Evolutionary conservation across 2,888 invertebrate species (phyloP).

Genomic region (Rhogogaster chlorosoma): DNA sequence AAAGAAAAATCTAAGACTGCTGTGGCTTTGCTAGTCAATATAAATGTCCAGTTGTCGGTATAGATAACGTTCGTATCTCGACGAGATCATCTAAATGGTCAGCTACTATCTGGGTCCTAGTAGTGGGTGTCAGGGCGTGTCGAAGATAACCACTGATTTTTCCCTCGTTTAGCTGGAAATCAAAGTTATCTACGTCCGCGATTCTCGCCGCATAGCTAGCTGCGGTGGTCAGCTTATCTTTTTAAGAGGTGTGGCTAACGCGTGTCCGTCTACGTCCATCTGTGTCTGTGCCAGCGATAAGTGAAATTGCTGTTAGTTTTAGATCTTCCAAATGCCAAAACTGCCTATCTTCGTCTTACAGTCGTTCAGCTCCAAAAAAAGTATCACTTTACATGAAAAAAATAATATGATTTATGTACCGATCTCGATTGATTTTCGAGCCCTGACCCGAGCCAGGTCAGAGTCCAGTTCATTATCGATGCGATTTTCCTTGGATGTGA

Average conservation of each 20-base stretch:
- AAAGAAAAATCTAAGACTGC: neutral
- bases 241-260: constrained; percentile 46
- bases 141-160: constrained; percentile 63
- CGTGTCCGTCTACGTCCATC: constrained; percentile 33
- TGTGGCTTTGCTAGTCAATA: neutral
- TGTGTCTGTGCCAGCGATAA: neutral
- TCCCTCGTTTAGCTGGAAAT: constrained; percentile 68
- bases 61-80: constrained; percentile 15
- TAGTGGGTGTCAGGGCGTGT: constrained; percentile 70
- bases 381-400: neutral
- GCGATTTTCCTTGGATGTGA: neutral
- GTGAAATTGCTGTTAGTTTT: constrained; percentile 1
- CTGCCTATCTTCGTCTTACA: neutral
- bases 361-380: neutral
- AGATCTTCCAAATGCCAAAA: constrained; percentile 5
- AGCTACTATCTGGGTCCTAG: neutral
- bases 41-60: constrained; percentile 12
- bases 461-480: neutral
- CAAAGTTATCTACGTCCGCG: constrained; percentile 61
- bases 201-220: neutral
- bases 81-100: constrained; percentile 48
- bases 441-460: neutral
- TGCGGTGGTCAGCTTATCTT: constrained; percentile 37
- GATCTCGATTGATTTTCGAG: neutral
- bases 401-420: neutral